Evolutionary conservation across 1,140 invertebrate species (phyloP).

Genomic region (Zaprionus davidi): DNA sequence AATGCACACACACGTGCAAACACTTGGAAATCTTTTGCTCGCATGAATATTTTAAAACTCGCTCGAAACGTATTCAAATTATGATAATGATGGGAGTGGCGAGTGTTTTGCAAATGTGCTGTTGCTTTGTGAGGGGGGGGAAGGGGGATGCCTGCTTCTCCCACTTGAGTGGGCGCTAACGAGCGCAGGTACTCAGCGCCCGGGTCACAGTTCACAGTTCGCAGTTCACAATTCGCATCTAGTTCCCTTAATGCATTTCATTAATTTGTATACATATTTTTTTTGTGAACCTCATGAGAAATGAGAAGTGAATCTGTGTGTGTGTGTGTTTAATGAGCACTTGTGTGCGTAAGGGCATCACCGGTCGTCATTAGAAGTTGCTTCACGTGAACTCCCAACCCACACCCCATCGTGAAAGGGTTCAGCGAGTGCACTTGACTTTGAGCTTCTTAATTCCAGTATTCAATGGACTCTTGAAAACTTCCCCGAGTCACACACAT

Average conservation of each 20-base stretch:
- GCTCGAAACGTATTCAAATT: constrained; percentile 69
- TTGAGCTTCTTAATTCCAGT: constrained; percentile 42
- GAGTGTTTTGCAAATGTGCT: constrained; percentile 52
- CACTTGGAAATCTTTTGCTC: constrained; percentile 70
- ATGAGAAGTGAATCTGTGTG: constrained; percentile 23
- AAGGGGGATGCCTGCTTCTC: constrained; percentile 1
- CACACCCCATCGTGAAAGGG: constrained; percentile 4
- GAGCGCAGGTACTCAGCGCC: constrained; percentile 62
- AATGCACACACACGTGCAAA: constrained; percentile 68
- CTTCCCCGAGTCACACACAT: constrained; percentile 5
- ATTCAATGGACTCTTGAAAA: background rate
- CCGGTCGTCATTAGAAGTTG: constrained; percentile 65
- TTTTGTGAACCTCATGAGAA: constrained; percentile 16
- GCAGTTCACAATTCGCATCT: constrained; percentile 28
- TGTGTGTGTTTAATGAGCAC: constrained; percentile 66
- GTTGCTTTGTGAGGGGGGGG: constrained; percentile 6
- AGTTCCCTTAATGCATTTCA: constrained; percentile 71
- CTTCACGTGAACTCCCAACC: constrained; percentile 36
- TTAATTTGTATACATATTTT: constrained; percentile 73
- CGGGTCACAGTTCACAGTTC: constrained; percentile 44
- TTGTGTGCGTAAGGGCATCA: constrained; percentile 26
- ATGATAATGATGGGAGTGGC: constrained; percentile 72
- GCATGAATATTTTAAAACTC: constrained; percentile 78
- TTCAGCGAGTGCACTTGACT: constrained; percentile 38
- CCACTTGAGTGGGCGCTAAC: constrained; percentile 51